These are phyloP conservation scores for Sinella curviseta DNA, from an alignment of 1,140 invertebrate species.

Conservation along the genomic window DNA sequence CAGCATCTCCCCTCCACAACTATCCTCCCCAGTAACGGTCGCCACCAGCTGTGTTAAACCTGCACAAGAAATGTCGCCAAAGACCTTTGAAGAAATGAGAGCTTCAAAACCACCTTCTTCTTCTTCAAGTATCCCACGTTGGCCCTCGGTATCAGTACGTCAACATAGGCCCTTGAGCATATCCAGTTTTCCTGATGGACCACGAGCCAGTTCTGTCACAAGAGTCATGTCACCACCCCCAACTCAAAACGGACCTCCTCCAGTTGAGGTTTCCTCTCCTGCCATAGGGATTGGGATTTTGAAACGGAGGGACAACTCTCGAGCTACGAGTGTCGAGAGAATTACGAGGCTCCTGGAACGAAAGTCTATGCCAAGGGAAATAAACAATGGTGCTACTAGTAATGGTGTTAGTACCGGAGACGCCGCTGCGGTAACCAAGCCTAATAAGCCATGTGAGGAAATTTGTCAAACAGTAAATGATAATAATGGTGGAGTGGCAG, in stretches of 20 bases:
- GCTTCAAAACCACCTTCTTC: neutral
- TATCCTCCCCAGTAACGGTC: neutral
- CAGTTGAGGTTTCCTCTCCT: neutral
- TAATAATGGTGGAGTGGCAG: neutral
- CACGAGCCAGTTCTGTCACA: conserved; percentile 6
- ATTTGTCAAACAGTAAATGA: neutral
- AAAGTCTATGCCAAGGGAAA: conserved; percentile 42
- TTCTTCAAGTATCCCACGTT: neutral
- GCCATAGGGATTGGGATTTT: neutral
- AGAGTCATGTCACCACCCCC: conserved; percentile 32
- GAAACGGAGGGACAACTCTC: conserved; percentile 22
- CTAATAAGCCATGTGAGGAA: neutral
- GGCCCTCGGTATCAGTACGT: conserved; percentile 31
- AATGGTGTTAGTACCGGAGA: neutral
- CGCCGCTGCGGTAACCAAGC: neutral
- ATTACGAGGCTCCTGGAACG: conserved; percentile 45
- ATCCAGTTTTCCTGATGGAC: conserved; percentile 33
- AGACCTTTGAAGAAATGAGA: neutral
- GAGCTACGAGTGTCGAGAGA: conserved; percentile 46
- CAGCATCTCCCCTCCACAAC: neutral
- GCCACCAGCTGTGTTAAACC: neutral
- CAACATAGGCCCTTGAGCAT: conserved; percentile 40
- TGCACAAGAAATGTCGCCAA: neutral
- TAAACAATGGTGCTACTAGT: conserved; percentile 13
- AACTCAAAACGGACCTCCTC: neutral